Base-by-base conservation (phyloP, 2,113 vertebrate genomes). In the Salvator merianae region DNA sequence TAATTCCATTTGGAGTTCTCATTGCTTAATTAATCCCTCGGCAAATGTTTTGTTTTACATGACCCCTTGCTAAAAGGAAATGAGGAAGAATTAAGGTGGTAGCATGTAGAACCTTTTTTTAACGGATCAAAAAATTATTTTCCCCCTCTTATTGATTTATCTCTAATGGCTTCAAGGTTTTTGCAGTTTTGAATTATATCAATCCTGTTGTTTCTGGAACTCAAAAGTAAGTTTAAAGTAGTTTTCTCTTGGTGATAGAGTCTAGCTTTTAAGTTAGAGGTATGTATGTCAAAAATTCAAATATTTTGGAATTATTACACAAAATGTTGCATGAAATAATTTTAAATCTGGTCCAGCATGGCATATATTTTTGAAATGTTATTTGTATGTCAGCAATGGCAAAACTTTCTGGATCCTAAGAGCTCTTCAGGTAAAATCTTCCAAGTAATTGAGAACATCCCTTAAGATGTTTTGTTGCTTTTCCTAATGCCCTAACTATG, bases 1-100 rank as follows among this genome's bases (percentile, higher is more conserved):
- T 89, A 87, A 91, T 87, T 94, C 92, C 71, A 93, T 90, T 95
- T 86, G 83, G 26, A 87, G 63, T 88, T 94, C 94, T 90, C 47
- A 84, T n/a, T 85, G 87, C 81, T 78, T 90, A 90, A 93, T 88
- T 89, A 88, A 92, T 94, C 82, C 87, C 87, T 90, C 86, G 91
- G 88, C 89, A 76, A 80, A n/a, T 90, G 79, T 84, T 90, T 74
- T 90, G 79, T 91, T 93, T 91, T 91, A 88, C 65, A 84, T 82
- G 88, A 87, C 88, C 53, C 89, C 79, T 88, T 81, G 82, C 88
- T 84, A 88, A 86, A 82, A 86, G 89, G 83, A 83, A 0, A 3
- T 84, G 85, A 87, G 69, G 82, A 90, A 71, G 55, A 59, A 59
- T 20, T 20, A 20, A 66, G 84, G 30, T 59, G 69, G 73, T 78